phyloP scores from a whole-genome alignment of 2,113 vertebrate genomes.

The Cyanistes caeruleus region DNA sequence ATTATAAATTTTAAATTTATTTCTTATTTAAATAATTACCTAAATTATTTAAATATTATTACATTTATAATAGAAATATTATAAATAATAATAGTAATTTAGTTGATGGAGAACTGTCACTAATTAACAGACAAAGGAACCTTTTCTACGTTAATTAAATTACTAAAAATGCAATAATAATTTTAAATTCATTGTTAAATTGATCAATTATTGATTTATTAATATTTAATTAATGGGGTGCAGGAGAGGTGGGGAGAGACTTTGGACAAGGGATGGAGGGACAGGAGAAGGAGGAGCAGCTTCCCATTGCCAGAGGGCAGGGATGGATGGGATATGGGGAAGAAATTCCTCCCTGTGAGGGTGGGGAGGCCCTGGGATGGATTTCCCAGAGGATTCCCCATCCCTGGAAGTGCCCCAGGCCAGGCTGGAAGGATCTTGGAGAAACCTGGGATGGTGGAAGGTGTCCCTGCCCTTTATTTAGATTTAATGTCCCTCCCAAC shows the following conservation, averaged over 20 bases:
- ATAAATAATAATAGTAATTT: neutral
- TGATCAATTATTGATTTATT: too few species aligned
- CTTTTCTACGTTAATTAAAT: too few species aligned
- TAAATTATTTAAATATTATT: too few species aligned
- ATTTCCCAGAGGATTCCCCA: neutral
- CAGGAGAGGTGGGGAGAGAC: neutral
- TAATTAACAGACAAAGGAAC: neutral
- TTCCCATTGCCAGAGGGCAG: neutral
- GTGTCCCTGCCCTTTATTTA: neutral
- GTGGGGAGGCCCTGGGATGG: neutral
- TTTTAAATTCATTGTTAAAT: too few species aligned
- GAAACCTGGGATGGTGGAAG: neutral
- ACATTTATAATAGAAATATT: too few species aligned
- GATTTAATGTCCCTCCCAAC: neutral
- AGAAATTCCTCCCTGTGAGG: neutral
- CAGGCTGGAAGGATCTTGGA: neutral
- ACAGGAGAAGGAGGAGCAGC: neutral
- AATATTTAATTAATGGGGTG: too few species aligned
- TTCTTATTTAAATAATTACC: too few species aligned
- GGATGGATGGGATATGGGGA: neutral
- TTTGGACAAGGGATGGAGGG: too few species aligned
- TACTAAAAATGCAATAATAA: too few species aligned
- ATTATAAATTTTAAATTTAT: too few species aligned
- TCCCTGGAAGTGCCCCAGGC: neutral
- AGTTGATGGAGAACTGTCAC: neutral